A percentile compares a stretch with the other conserved stretches of the same genome.
Evolutionary conservation across 2,797 vertebrate genomes (phyloP).

Genomic region (Argentina silus): DNA sequence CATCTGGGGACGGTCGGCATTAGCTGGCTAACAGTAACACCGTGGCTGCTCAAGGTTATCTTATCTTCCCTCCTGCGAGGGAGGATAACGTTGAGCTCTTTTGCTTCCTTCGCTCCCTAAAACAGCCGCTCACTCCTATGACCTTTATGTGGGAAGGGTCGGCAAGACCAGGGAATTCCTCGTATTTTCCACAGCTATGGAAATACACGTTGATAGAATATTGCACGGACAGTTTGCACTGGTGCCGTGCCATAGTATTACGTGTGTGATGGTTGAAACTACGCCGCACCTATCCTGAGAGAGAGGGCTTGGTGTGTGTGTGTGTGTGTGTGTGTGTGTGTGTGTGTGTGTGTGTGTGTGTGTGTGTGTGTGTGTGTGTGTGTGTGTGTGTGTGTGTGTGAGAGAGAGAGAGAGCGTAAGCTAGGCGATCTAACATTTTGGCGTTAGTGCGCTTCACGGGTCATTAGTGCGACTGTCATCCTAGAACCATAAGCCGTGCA

Average conservation of each 20-base stretch:
- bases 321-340: neutral
- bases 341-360: too few relatives aligned
- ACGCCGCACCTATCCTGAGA: slow-evolving; percentile 7
- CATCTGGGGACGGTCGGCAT: slow-evolving; percentile 15
- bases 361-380: neutral
- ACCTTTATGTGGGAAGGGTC: slow-evolving; percentile 70
- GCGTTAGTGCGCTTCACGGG: slow-evolving; percentile 69
- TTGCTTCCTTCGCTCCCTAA: neutral
- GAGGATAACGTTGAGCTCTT: slow-evolving; percentile 5
- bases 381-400: neutral
- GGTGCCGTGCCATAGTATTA: neutral
- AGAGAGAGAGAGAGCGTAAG: slow-evolving; percentile 7
- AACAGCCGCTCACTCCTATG: slow-evolving; percentile 59
- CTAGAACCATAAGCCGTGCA: slow-evolving; percentile 72
- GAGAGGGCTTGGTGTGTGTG: neutral
- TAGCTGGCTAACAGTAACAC: neutral
- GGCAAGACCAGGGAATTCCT: slow-evolving; percentile 69
- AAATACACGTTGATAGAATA: neutral
- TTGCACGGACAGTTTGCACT: neutral
- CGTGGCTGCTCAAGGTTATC: slow-evolving; percentile 16
- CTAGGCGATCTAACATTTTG: slow-evolving; percentile 68
- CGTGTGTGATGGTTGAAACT: neutral
- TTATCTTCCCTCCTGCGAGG: slow-evolving; percentile 5
- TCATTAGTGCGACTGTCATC: slow-evolving; percentile 69
- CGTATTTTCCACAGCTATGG: slow-evolving; percentile 39